Evolutionary conservation across 2,113 vertebrate genomes (phyloP), one percentile per base, ranked within the genome.

Genomic region (Lathamus discolor): DNA sequence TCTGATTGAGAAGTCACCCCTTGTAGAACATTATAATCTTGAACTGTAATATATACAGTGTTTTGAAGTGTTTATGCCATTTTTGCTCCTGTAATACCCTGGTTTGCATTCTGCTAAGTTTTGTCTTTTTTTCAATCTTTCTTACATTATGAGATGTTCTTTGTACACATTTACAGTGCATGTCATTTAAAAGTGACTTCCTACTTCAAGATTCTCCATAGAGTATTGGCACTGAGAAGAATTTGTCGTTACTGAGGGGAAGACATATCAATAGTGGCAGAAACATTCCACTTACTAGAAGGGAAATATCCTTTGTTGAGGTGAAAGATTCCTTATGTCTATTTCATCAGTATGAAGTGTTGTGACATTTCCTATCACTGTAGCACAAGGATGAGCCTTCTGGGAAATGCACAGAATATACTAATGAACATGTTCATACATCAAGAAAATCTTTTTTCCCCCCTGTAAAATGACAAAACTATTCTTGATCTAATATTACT

Each of bases 361-460:
- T 91, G 66, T 96, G 96, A 95, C 86, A 92, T 77, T 92, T 97
- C 84, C 74, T 90, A 79, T 88, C 69, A 76, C 37, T 37, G 64
- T 31, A 87, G 41, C 29, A 62, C 86, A 83, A 93, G 49, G 62
- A 94, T 91, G 74, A 87, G 86, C 81, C 83, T 94, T 83, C 77
- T 94, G 92, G 91, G 93, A 96, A 95, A 95, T 63, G 74, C 63
- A 78, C 27, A 73, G 86, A 79, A 76, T 83, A 67, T 52, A 91
- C 54, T 96, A 92, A 92, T 83, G 66, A 82, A 24, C 59, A 43
- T 74, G 78, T 51, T 96, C 86, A 59, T 83, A 74, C 6, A 79
- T 59, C 62, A 90, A 84, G 46, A 49, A 85, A 82, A 69, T 70
- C 4, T 48, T 80, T 87, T 57, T 81, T 59, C 63, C 4, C 19